phyloP scores from a whole-genome alignment of 2,888 invertebrate genomes.

The Sepiola atlantica region DNA sequence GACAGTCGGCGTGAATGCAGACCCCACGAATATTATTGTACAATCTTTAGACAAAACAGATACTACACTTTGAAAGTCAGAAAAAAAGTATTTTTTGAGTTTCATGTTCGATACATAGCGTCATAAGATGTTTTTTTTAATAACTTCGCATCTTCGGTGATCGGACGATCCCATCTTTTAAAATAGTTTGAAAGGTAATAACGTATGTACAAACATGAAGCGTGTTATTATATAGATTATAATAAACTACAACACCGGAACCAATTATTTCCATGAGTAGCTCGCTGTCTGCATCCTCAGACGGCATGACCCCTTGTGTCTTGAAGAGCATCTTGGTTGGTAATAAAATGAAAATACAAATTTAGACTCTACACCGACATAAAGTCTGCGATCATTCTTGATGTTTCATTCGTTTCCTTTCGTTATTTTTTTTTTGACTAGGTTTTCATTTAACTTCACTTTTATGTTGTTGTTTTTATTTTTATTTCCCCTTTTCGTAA shows the following conservation, averaged over 20 bases:
- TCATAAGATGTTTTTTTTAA: too few species aligned
- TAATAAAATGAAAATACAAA: background rate
- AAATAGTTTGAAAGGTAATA: too few species aligned
- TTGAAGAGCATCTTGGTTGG: background rate
- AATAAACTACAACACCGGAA: background rate
- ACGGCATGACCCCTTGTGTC: background rate
- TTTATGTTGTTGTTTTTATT: background rate
- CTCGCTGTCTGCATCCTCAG: background rate
- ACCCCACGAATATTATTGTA: too few species aligned
- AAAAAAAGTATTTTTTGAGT: too few species aligned
- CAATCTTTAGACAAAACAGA: too few species aligned
- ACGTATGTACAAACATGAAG: too few species aligned
- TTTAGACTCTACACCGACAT: background rate
- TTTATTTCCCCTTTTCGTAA: background rate
- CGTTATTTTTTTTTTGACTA: too few species aligned
- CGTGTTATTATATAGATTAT: background rate
- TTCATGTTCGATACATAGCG: too few species aligned
- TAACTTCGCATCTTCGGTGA: too few species aligned
- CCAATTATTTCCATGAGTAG: background rate
- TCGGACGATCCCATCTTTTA: too few species aligned
- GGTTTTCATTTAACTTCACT: background rate
- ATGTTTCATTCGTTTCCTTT: background rate
- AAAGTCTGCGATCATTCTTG: constrained; percentile 2
- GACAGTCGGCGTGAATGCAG: too few species aligned
- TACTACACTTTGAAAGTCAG: too few species aligned